Evolutionary conservation across 2,113 vertebrate genomes (phyloP).

Genomic region (Corvus moneduloides): DNA sequence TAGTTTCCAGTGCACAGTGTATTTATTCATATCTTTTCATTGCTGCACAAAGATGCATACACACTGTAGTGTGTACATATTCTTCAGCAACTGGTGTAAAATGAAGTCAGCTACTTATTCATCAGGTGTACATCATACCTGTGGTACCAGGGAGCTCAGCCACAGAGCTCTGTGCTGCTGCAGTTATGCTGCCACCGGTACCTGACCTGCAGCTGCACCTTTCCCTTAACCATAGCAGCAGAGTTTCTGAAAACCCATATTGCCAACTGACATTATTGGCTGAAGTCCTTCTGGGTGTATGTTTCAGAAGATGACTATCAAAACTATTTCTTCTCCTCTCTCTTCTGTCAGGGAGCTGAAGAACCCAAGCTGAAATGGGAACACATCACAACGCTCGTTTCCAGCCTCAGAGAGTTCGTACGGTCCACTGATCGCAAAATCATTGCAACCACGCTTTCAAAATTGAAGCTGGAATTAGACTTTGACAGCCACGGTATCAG

Average conservation of each 20-base stretch:
- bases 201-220: neutral
- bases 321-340: neutral
- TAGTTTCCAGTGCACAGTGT: neutral
- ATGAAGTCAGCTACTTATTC: neutral
- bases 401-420: conserved; percentile 90
- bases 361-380: conserved; percentile 87
- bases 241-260: neutral
- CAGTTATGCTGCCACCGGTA: neutral
- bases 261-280: neutral
- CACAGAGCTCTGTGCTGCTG: neutral
- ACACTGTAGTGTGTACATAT: neutral
- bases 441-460: conserved; percentile 90
- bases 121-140: neutral
- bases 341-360: conserved; percentile 81
- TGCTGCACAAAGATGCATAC: neutral
- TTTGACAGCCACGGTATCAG: conserved; percentile 96
- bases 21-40: neutral
- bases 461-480: conserved; percentile 94
- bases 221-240: neutral
- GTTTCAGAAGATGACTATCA: neutral
- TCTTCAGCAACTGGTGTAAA: neutral
- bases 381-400: conserved; percentile 88
- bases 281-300: neutral
- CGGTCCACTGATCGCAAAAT: conserved; percentile 94
- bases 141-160: neutral